phyloP scores from a whole-genome alignment of 2,113 vertebrate species.

The Cyanoderma ruficeps region DNA sequence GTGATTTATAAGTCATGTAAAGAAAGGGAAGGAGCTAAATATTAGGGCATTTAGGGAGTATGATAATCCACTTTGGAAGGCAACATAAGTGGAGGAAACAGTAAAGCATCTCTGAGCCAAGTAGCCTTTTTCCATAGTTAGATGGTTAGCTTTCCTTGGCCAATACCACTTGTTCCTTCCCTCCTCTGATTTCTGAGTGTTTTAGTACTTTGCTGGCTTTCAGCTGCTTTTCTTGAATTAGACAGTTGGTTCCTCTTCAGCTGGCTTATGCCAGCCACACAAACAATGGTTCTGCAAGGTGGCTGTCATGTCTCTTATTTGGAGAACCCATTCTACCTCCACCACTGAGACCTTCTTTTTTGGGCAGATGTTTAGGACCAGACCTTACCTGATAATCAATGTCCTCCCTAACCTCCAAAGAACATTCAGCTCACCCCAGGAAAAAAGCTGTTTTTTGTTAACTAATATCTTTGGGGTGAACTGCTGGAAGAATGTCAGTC shows the following conservation, averaged over 20 bases:
- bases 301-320: neutral
- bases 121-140: slow-evolving; percentile 12
- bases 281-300: neutral
- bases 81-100: slow-evolving; percentile 20
- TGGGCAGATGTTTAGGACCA: neutral
- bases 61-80: slow-evolving; percentile 25
- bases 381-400: neutral
- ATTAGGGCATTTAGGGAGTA: slow-evolving; percentile 73
- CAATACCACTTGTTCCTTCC: slow-evolving; percentile 3
- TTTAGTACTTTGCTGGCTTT: neutral
- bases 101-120: slow-evolving; percentile 67
- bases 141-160: slow-evolving; percentile 8
- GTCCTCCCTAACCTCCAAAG: neutral
- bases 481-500: neutral
- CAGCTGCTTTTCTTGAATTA: neutral
- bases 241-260: neutral
- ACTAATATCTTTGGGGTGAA: neutral
- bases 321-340: neutral
- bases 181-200: neutral
- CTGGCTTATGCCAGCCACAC: neutral
- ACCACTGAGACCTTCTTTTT: neutral
- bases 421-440: neutral
- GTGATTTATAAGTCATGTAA: slow-evolving; percentile 48
- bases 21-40: slow-evolving; percentile 59
- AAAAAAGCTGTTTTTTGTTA: neutral